Percentiles rank a stretch among this genome's conserved stretches.
These are phyloP conservation scores for Stegodyphus dumicola DNA, from an alignment of 1,140 invertebrate species.

Conservation along the genomic window DNA sequence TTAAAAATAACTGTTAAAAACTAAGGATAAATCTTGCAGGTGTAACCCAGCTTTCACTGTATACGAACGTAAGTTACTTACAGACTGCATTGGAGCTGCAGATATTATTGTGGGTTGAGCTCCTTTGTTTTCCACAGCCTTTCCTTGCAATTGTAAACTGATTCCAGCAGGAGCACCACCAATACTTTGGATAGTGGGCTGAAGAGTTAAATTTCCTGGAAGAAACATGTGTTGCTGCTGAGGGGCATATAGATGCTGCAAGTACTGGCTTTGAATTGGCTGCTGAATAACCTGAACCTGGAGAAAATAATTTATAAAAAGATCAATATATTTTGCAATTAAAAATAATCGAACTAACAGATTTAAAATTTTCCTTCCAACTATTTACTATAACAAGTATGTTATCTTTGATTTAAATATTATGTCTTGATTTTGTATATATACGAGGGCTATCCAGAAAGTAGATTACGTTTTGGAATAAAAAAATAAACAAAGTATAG, in stretches of 20 bases:
- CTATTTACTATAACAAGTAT: too few species aligned
- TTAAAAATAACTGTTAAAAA: too few species aligned
- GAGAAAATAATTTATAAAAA: neutral
- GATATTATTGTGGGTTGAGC: conserved; percentile 72
- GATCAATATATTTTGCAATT: too few species aligned
- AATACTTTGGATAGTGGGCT: conserved; percentile 66
- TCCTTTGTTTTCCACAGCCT: conserved; percentile 54
- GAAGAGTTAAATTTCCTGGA: conserved; percentile 78
- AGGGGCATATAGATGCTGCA: conserved; percentile 82
- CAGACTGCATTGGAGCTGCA: conserved; percentile 79
- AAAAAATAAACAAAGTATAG: too few species aligned
- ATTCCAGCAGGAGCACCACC: conserved; percentile 35
- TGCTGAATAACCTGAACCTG: conserved; percentile 85
- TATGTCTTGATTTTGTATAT: too few species aligned
- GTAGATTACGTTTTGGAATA: too few species aligned
- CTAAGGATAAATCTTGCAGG: too few species aligned
- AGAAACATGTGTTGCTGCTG: conserved; percentile 79
- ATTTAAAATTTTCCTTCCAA: too few species aligned
- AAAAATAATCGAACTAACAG: too few species aligned
- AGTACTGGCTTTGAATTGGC: conserved; percentile 80
- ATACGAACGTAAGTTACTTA: neutral
- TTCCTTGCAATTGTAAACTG: conserved; percentile 60
- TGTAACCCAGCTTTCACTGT: too few species aligned
- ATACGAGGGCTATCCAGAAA: too few species aligned
- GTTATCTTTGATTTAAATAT: too few species aligned